phyloP scores from a whole-genome alignment of 1,140 invertebrate genomes.

The Diorhabda elongata region DNA sequence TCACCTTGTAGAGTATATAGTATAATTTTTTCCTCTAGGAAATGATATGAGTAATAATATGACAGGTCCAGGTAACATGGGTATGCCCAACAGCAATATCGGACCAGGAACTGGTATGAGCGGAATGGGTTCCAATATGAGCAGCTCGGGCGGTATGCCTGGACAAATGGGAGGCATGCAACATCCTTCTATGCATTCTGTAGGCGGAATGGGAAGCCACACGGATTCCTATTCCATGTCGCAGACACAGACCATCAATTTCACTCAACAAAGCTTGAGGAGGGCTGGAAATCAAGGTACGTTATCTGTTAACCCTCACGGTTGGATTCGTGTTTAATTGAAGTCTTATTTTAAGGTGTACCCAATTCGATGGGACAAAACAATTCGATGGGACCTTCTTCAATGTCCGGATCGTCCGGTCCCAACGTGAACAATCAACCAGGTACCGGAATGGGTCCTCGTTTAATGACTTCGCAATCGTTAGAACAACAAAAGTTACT shows the following conservation, averaged over 20 bases:
- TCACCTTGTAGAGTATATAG: too few species aligned
- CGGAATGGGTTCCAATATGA: conserved; percentile 21
- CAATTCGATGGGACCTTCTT: conserved; percentile 29
- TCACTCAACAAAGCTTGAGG: conserved; percentile 67
- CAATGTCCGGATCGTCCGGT: conserved; percentile 19
- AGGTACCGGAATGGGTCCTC: conserved; percentile 24
- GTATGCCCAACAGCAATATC: conserved; percentile 4
- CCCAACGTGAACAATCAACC: conserved; percentile 5
- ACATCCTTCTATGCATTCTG: conserved; percentile 23
- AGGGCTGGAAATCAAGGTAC: conserved; percentile 42
- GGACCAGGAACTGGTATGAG: conserved; percentile 15
- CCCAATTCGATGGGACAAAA: conserved; percentile 31
- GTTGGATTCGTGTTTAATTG: too few species aligned
- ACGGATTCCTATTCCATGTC: conserved; percentile 65
- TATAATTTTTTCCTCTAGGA: not conserved
- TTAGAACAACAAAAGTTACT: conserved; percentile 39
- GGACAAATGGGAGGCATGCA: conserved; percentile 30
- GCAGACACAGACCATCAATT: conserved; percentile 79
- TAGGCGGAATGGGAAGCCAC: conserved; percentile 25
- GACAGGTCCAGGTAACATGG: conserved; percentile 5
- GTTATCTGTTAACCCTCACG: not conserved
- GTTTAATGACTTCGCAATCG: conserved; percentile 32
- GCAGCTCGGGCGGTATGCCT: conserved; percentile 20
- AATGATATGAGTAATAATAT: conserved; percentile 4
- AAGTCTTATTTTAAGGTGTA: conserved; percentile 9